These are phyloP conservation scores for Hypomecis atomaria DNA, from an alignment of 2,888 invertebrate species.

Conservation along the genomic window DNA sequence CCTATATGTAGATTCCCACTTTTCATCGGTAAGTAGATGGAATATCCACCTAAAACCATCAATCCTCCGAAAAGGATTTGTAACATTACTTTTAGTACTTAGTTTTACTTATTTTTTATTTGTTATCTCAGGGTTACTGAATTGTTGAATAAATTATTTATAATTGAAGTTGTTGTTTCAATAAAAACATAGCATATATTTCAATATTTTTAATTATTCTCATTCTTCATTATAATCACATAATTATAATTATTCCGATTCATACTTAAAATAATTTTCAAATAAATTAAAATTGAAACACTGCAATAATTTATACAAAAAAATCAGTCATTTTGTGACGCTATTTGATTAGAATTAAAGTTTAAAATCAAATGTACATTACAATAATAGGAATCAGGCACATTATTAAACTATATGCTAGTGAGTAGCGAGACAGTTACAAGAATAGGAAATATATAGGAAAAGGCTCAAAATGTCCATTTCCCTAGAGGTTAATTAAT, in stretches of 20 bases:
- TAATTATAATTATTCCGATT: conserved; percentile 82
- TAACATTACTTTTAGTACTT: neutral
- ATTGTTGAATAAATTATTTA: conserved; percentile 11
- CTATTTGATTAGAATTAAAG: conserved; percentile 79
- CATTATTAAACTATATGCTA: conserved; percentile 75
- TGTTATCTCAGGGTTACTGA: neutral
- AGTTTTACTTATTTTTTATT: neutral
- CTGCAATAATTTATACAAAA: conserved; percentile 83
- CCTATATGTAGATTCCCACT: no score
- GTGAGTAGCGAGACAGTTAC: conserved; percentile 65
- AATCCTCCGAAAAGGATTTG: neutral
- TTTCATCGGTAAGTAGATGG: no score
- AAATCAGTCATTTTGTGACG: conserved; percentile 83
- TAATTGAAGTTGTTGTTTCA: conserved; percentile 5
- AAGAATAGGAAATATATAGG: conserved; percentile 44
- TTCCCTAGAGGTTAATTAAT: no score
- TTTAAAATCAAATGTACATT: conserved; percentile 78
- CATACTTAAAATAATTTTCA: conserved; percentile 82
- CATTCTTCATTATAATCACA: conserved; percentile 83
- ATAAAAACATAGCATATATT: conserved; percentile 52
- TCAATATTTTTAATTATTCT: conserved; percentile 79
- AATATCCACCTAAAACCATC: no score
- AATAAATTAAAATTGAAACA: conserved; percentile 80
- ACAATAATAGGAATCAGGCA: conserved; percentile 84
- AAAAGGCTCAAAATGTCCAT: no score